phyloP scores from a whole-genome alignment of 1,140 invertebrate genomes.

The Lepidostoma basale region DNA sequence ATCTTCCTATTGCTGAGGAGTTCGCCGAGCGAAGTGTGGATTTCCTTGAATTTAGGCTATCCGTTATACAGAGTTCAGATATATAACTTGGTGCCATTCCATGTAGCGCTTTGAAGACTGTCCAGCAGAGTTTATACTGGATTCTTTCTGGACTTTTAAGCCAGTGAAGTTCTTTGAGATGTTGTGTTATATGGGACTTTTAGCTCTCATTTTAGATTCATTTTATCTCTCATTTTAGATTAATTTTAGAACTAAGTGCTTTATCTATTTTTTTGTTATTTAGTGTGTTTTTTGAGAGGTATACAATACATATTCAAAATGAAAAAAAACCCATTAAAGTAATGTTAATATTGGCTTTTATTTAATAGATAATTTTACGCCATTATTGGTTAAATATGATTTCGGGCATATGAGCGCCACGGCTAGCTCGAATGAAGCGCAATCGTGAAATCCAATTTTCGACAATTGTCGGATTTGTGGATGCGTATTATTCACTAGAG shows the following conservation, averaged over 20 bases:
- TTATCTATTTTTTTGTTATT: not conserved
- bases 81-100: not conserved
- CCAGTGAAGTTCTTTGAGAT: not conserved
- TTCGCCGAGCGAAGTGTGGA: no score
- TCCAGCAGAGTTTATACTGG: not conserved
- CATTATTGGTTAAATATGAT: not conserved
- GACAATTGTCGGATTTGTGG: not conserved
- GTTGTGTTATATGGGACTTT: not conserved
- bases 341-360: not conserved
- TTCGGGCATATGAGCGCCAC: not conserved
- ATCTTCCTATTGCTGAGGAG: no score
- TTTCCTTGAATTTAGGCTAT: no score
- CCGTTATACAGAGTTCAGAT: no score
- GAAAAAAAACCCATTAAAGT: not conserved
- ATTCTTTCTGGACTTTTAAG: not conserved
- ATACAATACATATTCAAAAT: not conserved
- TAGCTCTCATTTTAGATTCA: not conserved
- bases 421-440: not conserved
- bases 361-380: not conserved
- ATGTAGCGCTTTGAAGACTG: not conserved
- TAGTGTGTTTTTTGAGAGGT: not conserved
- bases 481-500: no score
- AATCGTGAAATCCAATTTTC: not conserved
- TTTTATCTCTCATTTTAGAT: not conserved
- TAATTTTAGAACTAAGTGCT: not conserved